Evolutionary conservation across 2,888 invertebrate species (phyloP), one percentile per base, ranked within the genome.

Genomic region (Cerceris rybyensis): DNA sequence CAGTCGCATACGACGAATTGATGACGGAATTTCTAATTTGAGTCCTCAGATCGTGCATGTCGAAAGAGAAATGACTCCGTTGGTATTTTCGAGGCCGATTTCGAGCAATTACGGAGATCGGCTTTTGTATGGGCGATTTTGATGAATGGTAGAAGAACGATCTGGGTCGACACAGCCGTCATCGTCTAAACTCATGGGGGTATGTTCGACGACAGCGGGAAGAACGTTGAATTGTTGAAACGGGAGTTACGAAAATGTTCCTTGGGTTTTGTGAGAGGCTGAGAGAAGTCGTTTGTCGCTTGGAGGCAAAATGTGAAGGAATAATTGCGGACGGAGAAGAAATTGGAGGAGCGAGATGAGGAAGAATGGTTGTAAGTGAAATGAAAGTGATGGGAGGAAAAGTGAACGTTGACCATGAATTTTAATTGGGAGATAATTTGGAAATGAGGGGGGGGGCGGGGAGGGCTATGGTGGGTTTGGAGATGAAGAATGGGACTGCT

Each of bases 11-110:
- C 63, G 68, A 63, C 39, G 16, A 72, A 42, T 66, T 57, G 55
- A 14, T 17, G 49, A 28, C 50, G 63, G 68, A 71, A 78, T 86
- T 86, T 87, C 82, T 87, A 87, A 80, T 86, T 82, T 73, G 70
- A 78, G 72, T 79, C 66, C 50, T 63, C 61, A 65, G 78, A 81
- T 80, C 74, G 65, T 50, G 74, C 72, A 70, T 66, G 78, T 75
- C 79, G 80, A 82, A 79, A 78, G 79, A 81, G 75, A 81, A 86
- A 85, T 71, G 76, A 76, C 61, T 79, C 66, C 58, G 77, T 65
- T 61, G 79, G 68, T 73, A 61, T 75, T 79, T 80, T 64, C 50
- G 59, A 66, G 71, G 73, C 60, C 80, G 76, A 81, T 82, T 71
- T 79, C 76, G 64, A 70, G 60, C 81, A 81, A 82, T 84, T 86